A percentile compares a stretch with the other conserved stretches of the same genome.
These are phyloP conservation scores for Herpetotheres cachinnans DNA, from an alignment of 2,113 vertebrate species.

Conservation along the genomic window DNA sequence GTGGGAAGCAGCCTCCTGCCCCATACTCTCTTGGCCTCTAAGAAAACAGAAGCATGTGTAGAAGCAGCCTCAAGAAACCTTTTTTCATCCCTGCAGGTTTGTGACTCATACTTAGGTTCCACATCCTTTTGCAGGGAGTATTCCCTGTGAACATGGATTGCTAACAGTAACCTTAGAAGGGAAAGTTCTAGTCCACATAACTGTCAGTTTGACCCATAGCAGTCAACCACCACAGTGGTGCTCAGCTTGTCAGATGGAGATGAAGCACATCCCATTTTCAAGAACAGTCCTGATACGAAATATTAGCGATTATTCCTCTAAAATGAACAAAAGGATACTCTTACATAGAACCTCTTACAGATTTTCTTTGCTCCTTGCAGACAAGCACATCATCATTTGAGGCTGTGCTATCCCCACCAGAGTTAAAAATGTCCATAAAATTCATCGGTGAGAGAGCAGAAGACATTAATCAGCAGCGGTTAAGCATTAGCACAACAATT, in stretches of 20 bases:
- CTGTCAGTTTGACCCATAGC: background rate
- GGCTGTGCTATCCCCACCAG: background rate
- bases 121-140: background rate
- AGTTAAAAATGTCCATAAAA: conserved; percentile 18
- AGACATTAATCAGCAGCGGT: background rate
- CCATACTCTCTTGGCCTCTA: background rate
- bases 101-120: background rate
- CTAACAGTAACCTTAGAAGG: background rate
- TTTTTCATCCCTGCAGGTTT: background rate
- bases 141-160: background rate
- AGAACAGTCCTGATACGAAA: background rate
- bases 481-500: background rate
- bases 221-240: background rate
- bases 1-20: background rate
- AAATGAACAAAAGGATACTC: background rate
- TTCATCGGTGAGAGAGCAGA: background rate
- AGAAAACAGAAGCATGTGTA: background rate
- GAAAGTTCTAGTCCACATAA: background rate
- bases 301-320: background rate
- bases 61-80: background rate
- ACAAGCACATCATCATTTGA: background rate
- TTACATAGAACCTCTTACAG: background rate
- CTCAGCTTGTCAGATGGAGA: background rate
- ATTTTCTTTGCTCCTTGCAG: background rate
- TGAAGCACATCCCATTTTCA: background rate